A percentile compares a stretch with the other conserved stretches of the same genome.
These are phyloP conservation scores for Corvus cornix DNA, from an alignment of 2,113 vertebrate genomes.

Conservation along the genomic window DNA sequence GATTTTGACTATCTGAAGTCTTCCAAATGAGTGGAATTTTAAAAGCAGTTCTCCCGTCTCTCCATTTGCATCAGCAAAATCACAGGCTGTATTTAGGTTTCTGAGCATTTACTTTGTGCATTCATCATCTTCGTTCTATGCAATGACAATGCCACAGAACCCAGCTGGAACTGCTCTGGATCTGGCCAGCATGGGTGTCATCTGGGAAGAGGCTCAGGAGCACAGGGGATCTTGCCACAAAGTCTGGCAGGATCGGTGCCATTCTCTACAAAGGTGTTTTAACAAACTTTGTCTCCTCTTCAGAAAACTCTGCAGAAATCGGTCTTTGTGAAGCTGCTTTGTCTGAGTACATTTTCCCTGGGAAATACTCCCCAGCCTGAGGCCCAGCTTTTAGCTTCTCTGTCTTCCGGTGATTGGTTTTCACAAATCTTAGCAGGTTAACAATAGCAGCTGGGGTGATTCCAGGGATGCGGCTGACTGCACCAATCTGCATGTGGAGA, in stretches of 20 bases:
- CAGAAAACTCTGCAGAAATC: neutral
- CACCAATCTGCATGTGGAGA: slow-evolving; percentile 79
- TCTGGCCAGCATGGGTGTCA: neutral
- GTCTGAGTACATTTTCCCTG: neutral
- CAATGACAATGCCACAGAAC: neutral
- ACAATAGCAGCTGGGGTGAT: slow-evolving; percentile 89
- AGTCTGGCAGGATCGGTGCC: neutral
- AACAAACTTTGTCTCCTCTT: neutral
- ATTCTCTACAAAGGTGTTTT: neutral
- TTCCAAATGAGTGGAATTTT: neutral
- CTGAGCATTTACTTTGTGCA: neutral
- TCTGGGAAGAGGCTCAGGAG: neutral
- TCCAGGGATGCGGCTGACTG: slow-evolving; percentile 87
- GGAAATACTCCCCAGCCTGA: neutral
- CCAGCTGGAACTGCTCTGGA: neutral
- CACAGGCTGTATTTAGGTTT: neutral
- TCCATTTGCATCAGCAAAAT: neutral
- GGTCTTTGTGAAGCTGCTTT: neutral
- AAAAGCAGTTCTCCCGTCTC: neutral
- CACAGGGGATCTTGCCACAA: accelerated
- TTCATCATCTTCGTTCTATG: neutral
- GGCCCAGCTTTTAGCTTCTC: neutral
- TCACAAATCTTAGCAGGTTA: slow-evolving; percentile 84
- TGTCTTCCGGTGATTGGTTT: slow-evolving; percentile 18
- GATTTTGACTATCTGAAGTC: neutral